Conservation (phyloP, 2,888 invertebrate genomes). For the Ophonus ardosiacus region DNA sequence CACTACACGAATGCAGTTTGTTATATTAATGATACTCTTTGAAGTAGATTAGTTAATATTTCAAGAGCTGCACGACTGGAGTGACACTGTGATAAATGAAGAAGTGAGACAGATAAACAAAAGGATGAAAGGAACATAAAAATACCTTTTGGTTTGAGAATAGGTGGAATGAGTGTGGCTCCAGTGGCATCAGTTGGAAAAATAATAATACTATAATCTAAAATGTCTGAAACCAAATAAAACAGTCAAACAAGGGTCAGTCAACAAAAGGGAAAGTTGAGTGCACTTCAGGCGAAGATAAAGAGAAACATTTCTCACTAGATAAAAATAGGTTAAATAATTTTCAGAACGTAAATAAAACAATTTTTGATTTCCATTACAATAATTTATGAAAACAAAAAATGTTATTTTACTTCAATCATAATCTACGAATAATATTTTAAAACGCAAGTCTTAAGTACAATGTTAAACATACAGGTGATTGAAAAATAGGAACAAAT, state of each 20-base stretch:
- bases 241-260: slow-evolving; percentile 64
- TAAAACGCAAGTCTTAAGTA: too few relatives aligned
- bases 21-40: slow-evolving; percentile 48
- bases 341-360: too few relatives aligned
- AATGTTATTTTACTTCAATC: too few relatives aligned
- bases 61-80: slow-evolving; percentile 60
- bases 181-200: slow-evolving; percentile 88
- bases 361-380: too few relatives aligned
- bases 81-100: slow-evolving; percentile 60
- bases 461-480: too few relatives aligned
- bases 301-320: background rate
- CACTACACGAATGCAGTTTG: slow-evolving; percentile 42
- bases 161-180: slow-evolving; percentile 83
- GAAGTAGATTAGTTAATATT: slow-evolving; percentile 57
- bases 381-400: too few relatives aligned
- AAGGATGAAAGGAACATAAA: slow-evolving; percentile 67
- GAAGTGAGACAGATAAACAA: slow-evolving; percentile 59
- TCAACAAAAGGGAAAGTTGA: slow-evolving; percentile 50
- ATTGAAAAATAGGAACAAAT: too few relatives aligned
- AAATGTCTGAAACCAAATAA: slow-evolving; percentile 82
- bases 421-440: too few relatives aligned
- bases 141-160: slow-evolving; percentile 85
- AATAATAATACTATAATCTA: slow-evolving; percentile 85
- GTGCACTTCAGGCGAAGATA: slow-evolving; percentile 50
- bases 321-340: background rate